Evolutionary conservation across 2,797 vertebrate genomes (phyloP).

Genomic region (Garrulus glandarius): DNA sequence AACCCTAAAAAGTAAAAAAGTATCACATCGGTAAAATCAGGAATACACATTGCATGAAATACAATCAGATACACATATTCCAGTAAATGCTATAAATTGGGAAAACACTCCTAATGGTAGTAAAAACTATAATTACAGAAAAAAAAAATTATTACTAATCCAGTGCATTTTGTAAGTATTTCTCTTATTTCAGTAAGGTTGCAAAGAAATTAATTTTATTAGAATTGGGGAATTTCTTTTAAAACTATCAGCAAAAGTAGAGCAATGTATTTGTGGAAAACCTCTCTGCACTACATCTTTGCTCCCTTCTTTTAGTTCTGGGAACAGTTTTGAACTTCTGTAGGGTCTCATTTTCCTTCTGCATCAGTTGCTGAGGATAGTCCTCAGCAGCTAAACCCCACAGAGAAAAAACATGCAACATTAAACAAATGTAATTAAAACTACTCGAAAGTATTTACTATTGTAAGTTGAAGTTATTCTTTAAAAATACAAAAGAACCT

Average conservation of each 20-base stretch:
- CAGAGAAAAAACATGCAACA: neutral
- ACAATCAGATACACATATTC: neutral
- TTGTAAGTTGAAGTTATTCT: neutral
- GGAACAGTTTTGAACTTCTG: neutral
- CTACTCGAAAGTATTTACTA: neutral
- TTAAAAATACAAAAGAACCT: neutral
- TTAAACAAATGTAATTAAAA: neutral
- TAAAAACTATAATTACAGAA: neutral
- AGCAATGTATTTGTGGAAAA: neutral
- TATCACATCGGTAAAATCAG: neutral
- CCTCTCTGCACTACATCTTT: neutral
- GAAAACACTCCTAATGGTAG: neutral
- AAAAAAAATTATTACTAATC: neutral
- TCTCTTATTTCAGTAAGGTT: neutral
- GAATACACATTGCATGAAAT: neutral
- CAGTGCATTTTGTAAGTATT: neutral
- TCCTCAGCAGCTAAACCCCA: neutral
- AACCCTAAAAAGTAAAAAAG: neutral
- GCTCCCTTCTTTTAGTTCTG: neutral
- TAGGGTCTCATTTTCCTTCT: neutral
- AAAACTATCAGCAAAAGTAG: neutral
- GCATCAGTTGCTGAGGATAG: neutral
- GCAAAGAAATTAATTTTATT: neutral
- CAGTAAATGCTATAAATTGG: neutral
- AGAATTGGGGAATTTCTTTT: neutral